Evolutionary conservation across 2,113 vertebrate genomes (phyloP), one percentile per base, ranked within the genome.

Genomic region (Hyla sarda): DNA sequence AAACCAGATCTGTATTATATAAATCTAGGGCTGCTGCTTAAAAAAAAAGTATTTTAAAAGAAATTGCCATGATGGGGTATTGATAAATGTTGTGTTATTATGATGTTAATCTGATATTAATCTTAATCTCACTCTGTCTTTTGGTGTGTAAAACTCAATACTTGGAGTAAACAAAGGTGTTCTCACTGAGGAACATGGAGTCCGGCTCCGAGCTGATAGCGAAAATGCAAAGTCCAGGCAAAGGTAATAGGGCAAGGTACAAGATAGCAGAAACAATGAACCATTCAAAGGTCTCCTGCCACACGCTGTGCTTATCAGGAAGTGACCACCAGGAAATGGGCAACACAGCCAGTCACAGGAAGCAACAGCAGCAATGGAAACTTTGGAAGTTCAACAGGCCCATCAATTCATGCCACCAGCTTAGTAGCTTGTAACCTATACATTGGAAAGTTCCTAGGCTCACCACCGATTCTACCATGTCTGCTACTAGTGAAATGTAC

Each of bases 191-290:
- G 54, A 79, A 13, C 76, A 58, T 58, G 76, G 75, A n/a, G 30
- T 41, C 19, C 32, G 52, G 76, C 52, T 79, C 54, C 60, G 3
- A 32, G 32, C 77, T 60, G 77, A 80, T 80, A 80, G 54, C 16
- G 45, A 45, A n/a, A 34, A 80, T 41, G 28, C 77, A 80, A 80
- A 80, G 77, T 80, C 54, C 77, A 80, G 32, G 14, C 23, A 62
- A 60, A 80, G 54, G 77, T 80, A 62, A 80, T 13, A 11, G 77
- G 54, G 32, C 77, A 32, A 58, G 17, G 77, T 37, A 41, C 54
- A 58, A 80, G 77, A 62, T 80, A 80, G n/a, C 34, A 80, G 56
- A 62, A 80, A 60, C 77, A 62, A 80, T 80, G 32, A 60, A 60
- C 54, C 10, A 21, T 58, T 9, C 77, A 80, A 80, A 80, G 77